Evolutionary conservation across 2,113 vertebrate genomes (phyloP).

Genomic region (Paralichthys olivaceus): DNA sequence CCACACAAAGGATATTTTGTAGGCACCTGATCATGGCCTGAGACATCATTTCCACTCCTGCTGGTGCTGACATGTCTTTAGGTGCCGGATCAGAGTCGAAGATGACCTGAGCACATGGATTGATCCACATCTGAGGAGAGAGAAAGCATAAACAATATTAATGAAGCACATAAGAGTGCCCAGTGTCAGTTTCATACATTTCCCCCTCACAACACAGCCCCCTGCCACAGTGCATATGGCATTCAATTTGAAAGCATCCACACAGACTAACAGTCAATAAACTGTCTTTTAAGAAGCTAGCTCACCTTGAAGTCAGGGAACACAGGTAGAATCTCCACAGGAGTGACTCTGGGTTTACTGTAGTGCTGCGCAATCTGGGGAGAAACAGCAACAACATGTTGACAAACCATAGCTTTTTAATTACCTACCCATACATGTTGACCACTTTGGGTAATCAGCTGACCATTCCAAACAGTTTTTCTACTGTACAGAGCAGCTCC

Average conservation of each 20-base stretch:
- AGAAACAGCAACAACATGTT: constrained; percentile 14
- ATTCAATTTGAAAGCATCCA: neutral
- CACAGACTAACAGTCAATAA: neutral
- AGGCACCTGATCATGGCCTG: constrained; percentile 95
- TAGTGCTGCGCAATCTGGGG: constrained; percentile 90
- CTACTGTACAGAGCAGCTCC: neutral
- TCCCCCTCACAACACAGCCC: neutral
- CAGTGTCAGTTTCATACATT: neutral
- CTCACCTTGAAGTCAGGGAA: constrained; percentile 95
- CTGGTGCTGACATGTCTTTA: constrained; percentile 87
- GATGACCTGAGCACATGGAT: constrained; percentile 95
- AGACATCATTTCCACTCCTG: constrained; percentile 94
- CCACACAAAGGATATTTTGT: neutral
- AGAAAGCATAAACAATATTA: neutral
- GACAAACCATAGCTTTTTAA: neutral
- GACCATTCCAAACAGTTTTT: neutral
- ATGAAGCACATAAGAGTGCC: neutral
- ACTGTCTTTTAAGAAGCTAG: neutral
- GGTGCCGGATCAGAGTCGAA: constrained; percentile 95
- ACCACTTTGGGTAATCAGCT: neutral
- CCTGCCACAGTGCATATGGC: neutral
- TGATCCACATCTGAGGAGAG: constrained; percentile 92
- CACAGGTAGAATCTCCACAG: constrained; percentile 90
- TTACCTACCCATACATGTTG: neutral
- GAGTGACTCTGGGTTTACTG: constrained; percentile 93